Base-by-base conservation (phyloP, 2,888 invertebrate species). In the Venusia cambrica region DNA sequence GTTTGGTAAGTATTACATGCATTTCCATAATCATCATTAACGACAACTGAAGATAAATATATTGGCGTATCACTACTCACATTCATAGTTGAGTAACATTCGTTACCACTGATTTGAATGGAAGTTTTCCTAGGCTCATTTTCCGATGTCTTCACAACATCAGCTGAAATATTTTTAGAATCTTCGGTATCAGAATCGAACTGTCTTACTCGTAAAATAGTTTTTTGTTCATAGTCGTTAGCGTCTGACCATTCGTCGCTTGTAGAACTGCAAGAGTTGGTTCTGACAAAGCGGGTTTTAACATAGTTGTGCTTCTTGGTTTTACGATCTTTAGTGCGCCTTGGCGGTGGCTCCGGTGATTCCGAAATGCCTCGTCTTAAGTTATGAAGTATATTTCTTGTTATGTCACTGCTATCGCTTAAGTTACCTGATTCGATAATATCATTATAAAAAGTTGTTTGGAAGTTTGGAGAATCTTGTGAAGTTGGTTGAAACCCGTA, bases 31-130 rank as follows among this genome's bases (percentile, higher is more conserved):
- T 84, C 83, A 65, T 91, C 90, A 58, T 91, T 91, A 1, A 93
- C 92, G 9, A 92, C 91, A 10, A 93, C 93, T 1, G 93, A 93
- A 12, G 93, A 93, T 50, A 93, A 90, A 70, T 93, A 92, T 49
- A 92, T 87, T 5, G 92, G 92, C 34, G 90, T 89, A 57, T 92
- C 91, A 57, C 89, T 90, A 52, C 88, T 91, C 1, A 92, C 91
- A 66, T 93, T 93, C 73, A 92, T 92, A 7, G 93, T 93, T 24
- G 92, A 92, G 61, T 93, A 94, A 75, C 89, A 94, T 78, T 91
- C 93, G 66, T 90, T 92, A 30, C 90, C 92, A 64, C 87, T 93
- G 60, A 93, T 93, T 87, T 92, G 85, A 55, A 93, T 93, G 5
- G 93, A 93, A 7, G 93, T 92, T 79, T 90, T 89, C 54, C 89